Base-by-base conservation (phyloP, 1,140 invertebrate genomes). In the Papilio glaucus region DNA sequence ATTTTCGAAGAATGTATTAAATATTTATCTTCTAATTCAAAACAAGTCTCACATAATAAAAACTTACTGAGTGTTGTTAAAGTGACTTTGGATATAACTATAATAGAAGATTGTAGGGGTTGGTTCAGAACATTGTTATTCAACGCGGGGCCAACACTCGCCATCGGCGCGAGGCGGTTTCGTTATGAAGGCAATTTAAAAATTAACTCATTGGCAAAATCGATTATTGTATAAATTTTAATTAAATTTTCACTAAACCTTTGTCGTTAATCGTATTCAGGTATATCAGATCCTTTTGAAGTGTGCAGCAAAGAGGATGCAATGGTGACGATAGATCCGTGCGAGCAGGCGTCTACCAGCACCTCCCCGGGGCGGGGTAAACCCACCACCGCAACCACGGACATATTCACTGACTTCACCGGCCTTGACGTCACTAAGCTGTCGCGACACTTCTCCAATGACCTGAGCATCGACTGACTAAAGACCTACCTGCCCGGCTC, bases 401-500 rank as follows among this genome's bases (percentile, higher is more conserved):
- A 94, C 65, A 84, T 88, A 0, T 91, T 89, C 82, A 90, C 89
- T 1, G 91, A 93, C 72, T 93, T 93, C 83, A 84, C 92, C 1
- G 87, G 90, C 3, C 83, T 89, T 0, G 91, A 93, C 67, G 89
- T 93, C 5, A 82, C 83, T 0, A 92, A 91, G 71, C 84, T 93
- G 2, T 90, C 91, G 15, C 83, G 92, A 0, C 91, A 93, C 49
- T 90, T 93, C 80, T 87, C 91, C n/a, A 91, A 93, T 79, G 92
- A 94, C 65, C 77, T 94, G 4, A 90, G 83, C 65, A 93, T 94
- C 69, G 92, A 94, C 89, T 94, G 93, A 94, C 92, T 94, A 89
- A 93, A 83, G 84, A 79, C 77, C n/a, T 92, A 92, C 82, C 77
- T 93, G 75, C 90, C 93, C 33, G 88, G 90, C 42, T 93, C 87